Evolutionary conservation across 2,888 invertebrate species (phyloP), one percentile per base, ranked within the genome.

Genomic region (Mycalesis mineus): DNA sequence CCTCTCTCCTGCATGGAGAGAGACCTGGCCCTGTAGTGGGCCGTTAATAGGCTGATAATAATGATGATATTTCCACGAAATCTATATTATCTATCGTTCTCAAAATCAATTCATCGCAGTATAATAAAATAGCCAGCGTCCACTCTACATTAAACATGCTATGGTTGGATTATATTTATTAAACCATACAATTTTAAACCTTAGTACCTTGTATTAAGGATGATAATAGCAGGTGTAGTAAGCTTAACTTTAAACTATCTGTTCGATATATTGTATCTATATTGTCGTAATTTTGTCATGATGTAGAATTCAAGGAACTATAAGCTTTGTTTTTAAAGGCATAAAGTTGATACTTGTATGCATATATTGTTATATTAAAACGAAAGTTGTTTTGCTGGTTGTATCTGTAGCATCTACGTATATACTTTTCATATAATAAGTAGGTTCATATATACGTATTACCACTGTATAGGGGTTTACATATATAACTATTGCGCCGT

Each of bases 121-220:
- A 66, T 55, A 64, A 50, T 60, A 54, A 62, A 64, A 64, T 60
- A 63, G 62, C 61, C 63, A 61, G 50, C 52, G 65, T 65, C 65
- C 66, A 66, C 64, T 65, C 60, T 60, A 50, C 60, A 49, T 33
- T 58, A 61, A 60, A 63, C 44, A 45, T 54, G 28, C 58, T 22
- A 47, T 44, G 54, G 49, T 55, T 49, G 55, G 44, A 52, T 48
- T 55, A 40, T 31, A 53, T 39, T 42, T 49, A 39, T 13, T 39
- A 28, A 28, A 8, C 5, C 40, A 51, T 13, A 14, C 51, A 6
- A 51, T 14, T 41, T 15, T 41, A 15, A 3, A 39, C 11, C 40
- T 41, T 51, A 28, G 4, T 1, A 7, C 15, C 7, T 9, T 11
- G 1, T 0, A 0, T n/a, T 51, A 17, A 40, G 51, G 31, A 14